These are phyloP conservation scores for Leptinotarsa texana DNA, from an alignment of 1,140 invertebrate species.

Conservation along the genomic window DNA sequence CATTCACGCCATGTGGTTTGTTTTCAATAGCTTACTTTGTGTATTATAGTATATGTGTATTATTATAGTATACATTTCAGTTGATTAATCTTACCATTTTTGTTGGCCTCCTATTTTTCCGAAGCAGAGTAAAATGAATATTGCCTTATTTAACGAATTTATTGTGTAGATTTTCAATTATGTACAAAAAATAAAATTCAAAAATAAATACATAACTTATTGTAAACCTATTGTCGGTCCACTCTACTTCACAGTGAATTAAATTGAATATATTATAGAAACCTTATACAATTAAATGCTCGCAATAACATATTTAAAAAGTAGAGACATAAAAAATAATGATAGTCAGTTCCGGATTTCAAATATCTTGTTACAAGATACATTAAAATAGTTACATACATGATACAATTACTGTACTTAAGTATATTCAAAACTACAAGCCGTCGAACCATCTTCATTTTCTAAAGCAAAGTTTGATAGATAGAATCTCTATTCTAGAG, in stretches of 20 bases:
- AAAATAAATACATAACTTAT: conserved; percentile 30
- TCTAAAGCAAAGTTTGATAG: conserved; percentile 16
- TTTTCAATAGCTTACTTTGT: too few species aligned
- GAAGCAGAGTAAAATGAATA: background rate
- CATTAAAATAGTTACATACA: conserved; percentile 22
- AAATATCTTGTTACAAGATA: conserved; percentile 31
- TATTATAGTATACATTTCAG: too few species aligned
- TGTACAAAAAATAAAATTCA: conserved; percentile 26
- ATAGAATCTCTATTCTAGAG: conserved; percentile 14
- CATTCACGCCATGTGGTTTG: too few species aligned
- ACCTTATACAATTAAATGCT: conserved; percentile 24
- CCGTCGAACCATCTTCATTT: background rate
- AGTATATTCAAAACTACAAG: conserved; percentile 27
- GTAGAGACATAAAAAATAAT: conserved; percentile 11
- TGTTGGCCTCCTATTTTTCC: background rate
- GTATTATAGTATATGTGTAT: too few species aligned
- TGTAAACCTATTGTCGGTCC: conserved; percentile 10
- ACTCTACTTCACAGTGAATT: conserved; percentile 3
- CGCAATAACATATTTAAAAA: conserved; percentile 15
- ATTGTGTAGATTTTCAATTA: conserved; percentile 24
- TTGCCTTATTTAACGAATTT: conserved; percentile 17
- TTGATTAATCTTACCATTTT: background rate
- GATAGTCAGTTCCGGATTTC: conserved; percentile 20
- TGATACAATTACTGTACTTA: conserved; percentile 17
- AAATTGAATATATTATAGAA: conserved; percentile 12